These are phyloP conservation scores for Pampusana beccarii DNA, from an alignment of 2,113 vertebrate species.

Conservation along the genomic window DNA sequence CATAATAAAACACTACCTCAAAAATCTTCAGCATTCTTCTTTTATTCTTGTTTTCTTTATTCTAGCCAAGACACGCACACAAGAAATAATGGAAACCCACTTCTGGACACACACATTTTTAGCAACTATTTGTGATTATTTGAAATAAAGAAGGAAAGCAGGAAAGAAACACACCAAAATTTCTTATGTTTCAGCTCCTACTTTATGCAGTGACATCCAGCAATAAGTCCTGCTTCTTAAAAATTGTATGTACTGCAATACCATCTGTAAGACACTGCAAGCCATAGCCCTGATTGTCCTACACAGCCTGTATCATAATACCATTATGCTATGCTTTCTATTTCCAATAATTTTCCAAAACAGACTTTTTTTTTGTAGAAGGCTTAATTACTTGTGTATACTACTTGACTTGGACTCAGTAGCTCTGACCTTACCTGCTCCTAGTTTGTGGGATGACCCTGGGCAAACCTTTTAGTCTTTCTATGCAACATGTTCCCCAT, in stretches of 20 bases:
- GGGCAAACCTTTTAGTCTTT: not conserved
- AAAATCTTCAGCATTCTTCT: not conserved
- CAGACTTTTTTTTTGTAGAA: not conserved
- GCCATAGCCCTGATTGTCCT: not conserved
- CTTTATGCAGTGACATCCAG: not conserved
- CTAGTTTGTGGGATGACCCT: not conserved
- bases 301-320: fast-evolving
- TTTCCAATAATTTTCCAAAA: not conserved
- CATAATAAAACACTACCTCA: not conserved
- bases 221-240: not conserved
- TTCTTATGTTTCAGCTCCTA: not conserved
- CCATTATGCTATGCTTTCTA: not conserved
- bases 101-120: not conserved
- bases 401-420: not conserved
- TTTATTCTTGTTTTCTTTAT: not conserved
- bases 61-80: not conserved
- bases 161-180: no score
- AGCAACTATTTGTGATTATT: not conserved
- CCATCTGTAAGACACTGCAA: not conserved
- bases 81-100: not conserved
- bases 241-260: not conserved
- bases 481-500: not conserved
- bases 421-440: not conserved
- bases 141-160: not conserved
- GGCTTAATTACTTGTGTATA: not conserved